These are phyloP conservation scores for Pseudocheirus occidentalis DNA, from an alignment of 2,797 vertebrate species.

Conservation along the genomic window DNA sequence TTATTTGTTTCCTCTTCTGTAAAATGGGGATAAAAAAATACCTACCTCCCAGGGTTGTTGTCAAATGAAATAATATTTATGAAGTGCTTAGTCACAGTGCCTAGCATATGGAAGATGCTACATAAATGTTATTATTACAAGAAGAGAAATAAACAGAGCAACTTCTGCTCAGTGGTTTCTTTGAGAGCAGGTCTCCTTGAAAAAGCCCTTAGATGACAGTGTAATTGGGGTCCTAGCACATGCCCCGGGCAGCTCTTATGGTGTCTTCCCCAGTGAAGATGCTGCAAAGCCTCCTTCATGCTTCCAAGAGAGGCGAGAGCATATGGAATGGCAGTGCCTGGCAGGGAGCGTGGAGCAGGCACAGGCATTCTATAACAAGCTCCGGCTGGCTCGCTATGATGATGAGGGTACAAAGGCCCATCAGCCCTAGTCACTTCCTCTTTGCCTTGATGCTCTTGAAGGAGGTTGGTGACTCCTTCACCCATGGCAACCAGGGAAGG, in stretches of 20 bases:
- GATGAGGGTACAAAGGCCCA: neutral
- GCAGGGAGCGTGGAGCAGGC: neutral
- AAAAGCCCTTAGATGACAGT: neutral
- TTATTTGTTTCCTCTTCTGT: neutral
- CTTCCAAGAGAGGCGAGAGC: neutral
- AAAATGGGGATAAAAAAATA: neutral
- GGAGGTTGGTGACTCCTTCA: neutral
- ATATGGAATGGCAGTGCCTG: neutral
- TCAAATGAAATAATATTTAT: neutral
- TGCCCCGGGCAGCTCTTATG: too few relatives aligned
- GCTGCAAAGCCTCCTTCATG: neutral
- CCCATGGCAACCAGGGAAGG: neutral
- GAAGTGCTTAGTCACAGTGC: neutral
- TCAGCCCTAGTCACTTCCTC: neutral
- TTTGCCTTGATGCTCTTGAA: neutral
- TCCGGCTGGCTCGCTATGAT: neutral
- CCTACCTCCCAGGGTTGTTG: neutral
- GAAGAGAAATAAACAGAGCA: neutral
- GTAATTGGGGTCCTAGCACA: neutral
- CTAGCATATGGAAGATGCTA: neutral
- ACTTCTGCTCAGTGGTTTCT: neutral
- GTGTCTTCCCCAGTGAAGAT: neutral
- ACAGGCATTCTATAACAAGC: neutral
- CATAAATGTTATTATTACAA: neutral
- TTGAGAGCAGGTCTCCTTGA: neutral